These are phyloP conservation scores for Cynopterus brachyotis DNA, from an alignment of 2,113 vertebrate genomes.

Conservation along the genomic window DNA sequence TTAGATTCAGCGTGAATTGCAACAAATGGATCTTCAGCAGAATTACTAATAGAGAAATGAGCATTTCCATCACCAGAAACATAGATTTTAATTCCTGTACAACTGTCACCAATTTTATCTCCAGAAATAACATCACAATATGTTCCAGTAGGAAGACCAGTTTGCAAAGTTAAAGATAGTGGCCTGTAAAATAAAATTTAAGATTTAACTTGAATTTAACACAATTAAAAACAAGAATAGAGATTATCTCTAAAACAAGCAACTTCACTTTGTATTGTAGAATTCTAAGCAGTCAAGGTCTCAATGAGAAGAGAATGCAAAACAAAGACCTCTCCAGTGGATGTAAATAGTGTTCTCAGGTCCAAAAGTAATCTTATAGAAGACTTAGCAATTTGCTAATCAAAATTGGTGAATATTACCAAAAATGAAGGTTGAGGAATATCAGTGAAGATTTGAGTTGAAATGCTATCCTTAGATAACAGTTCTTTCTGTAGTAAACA, in stretches of 20 bases:
- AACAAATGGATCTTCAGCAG: slow-evolving; percentile 90
- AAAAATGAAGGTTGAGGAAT: not conserved
- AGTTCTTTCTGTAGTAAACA: not conserved
- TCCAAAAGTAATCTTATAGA: not conserved
- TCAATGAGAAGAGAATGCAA: not conserved
- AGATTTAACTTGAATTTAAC: not conserved
- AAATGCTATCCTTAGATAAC: not conserved
- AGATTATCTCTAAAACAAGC: not conserved
- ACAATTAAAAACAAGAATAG: not conserved
- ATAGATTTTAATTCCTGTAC: slow-evolving; percentile 88
- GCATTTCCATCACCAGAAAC: slow-evolving; percentile 87
- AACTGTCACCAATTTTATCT: slow-evolving; percentile 84
- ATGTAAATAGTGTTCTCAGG: not conserved
- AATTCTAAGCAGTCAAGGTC: not conserved
- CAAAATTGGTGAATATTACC: not conserved
- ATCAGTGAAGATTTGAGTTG: not conserved
- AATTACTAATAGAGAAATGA: slow-evolving; percentile 88
- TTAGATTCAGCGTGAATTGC: slow-evolving; percentile 88
- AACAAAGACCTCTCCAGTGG: not conserved
- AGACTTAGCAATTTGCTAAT: not conserved
- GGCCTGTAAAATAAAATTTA: slow-evolving; percentile 80
- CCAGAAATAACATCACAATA: slow-evolving; percentile 97
- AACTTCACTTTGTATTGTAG: not conserved
- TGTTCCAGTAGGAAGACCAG: slow-evolving; percentile 90
- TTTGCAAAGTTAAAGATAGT: slow-evolving; percentile 86